Conservation (phyloP, 2,113 vertebrate genomes). For the Proteles cristata region DNA sequence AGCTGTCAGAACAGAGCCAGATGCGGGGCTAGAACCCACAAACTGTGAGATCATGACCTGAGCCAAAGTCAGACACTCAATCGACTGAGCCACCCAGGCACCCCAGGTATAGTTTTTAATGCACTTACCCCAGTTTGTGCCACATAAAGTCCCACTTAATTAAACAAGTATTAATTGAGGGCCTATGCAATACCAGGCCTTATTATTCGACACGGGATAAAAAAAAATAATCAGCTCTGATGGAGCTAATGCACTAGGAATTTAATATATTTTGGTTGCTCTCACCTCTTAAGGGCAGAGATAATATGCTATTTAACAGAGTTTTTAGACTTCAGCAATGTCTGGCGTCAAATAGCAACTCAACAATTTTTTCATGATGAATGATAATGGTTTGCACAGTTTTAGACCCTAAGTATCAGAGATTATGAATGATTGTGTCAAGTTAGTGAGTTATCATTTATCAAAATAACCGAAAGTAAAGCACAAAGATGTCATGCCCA, state of each 20-base stretch:
- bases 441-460: neutral
- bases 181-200: neutral
- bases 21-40: no score
- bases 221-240: neutral
- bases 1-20: no score
- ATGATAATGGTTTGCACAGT: neutral
- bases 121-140: neutral
- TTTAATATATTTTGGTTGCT: neutral
- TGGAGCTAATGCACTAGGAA: neutral
- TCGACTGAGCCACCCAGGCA: no score
- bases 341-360: neutral
- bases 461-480: constrained; percentile 46
- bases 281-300: neutral
- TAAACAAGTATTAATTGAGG: neutral
- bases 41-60: no score
- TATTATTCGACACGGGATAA: neutral
- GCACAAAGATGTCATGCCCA: neutral
- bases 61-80: no score
- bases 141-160: neutral
- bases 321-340: neutral
- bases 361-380: neutral
- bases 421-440: neutral
- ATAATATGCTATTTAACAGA: neutral
- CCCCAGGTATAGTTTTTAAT: neutral
- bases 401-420: neutral